phyloP scores from a whole-genome alignment of 2,888 invertebrate species.

The Amaurobius ferox region DNA sequence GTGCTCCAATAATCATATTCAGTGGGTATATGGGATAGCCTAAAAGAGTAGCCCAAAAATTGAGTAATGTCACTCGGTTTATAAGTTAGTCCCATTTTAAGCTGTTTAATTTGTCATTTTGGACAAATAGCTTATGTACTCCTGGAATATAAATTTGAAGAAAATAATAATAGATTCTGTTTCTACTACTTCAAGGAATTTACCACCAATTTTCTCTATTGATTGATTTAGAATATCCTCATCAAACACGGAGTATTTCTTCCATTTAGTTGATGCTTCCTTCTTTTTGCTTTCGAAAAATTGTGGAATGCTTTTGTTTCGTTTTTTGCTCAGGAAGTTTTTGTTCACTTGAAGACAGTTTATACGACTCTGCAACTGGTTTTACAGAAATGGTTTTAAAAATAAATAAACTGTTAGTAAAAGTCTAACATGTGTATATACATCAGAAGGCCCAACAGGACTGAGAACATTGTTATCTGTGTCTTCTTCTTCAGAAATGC shows the following conservation, averaged over 20 bases:
- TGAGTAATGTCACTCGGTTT: constrained; percentile 1
- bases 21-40: not conserved
- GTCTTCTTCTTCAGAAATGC: not conserved
- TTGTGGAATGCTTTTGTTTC: too few species aligned
- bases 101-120: not conserved
- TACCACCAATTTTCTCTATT: not conserved
- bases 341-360: too few species aligned
- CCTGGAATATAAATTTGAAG: not conserved
- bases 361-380: too few species aligned
- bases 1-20: constrained; percentile 15
- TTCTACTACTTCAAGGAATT: not conserved
- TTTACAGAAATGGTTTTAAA: too few species aligned
- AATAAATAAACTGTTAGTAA: too few species aligned
- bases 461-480: not conserved
- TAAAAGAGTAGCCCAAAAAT: not conserved
- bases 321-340: too few species aligned
- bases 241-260: too few species aligned
- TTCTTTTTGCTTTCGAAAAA: too few species aligned
- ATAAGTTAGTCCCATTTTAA: not conserved
- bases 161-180: not conserved
- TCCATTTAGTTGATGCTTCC: too few species aligned
- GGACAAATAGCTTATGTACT: constrained; percentile 5
- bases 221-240: too few species aligned
- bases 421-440: too few species aligned
- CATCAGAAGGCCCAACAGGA: too few species aligned